Percentiles rank a stretch among this genome's conserved stretches.
These are phyloP conservation scores for Medauroidea extradentata DNA, from an alignment of 1,140 invertebrate species.

Conservation along the genomic window DNA sequence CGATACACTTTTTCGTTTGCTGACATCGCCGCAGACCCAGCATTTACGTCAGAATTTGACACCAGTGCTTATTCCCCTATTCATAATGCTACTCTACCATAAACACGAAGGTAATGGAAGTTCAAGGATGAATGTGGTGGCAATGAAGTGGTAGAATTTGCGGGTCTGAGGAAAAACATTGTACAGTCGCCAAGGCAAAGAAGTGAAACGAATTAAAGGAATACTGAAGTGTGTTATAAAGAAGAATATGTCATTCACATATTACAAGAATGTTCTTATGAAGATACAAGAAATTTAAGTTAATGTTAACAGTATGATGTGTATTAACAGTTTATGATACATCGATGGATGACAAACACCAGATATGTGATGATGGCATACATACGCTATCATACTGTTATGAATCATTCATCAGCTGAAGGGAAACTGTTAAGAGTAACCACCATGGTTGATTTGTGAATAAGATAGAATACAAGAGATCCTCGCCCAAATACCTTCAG, in stretches of 20 bases:
- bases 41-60: conserved; percentile 24
- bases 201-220: neutral
- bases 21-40: conserved; percentile 36
- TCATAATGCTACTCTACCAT: neutral
- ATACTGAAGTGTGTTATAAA: neutral
- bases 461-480: too few species aligned
- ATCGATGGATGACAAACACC: conserved; percentile 8
- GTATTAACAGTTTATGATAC: neutral
- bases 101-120: conserved; percentile 48
- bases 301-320: neutral
- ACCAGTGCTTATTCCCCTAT: conserved; percentile 16
- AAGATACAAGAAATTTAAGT: neutral
- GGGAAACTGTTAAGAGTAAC: too few species aligned
- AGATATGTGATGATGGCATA: neutral
- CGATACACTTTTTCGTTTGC: conserved; percentile 40
- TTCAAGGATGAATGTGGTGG: conserved; percentile 48
- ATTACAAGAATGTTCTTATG: neutral
- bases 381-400: conserved; percentile 14
- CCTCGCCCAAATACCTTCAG: too few species aligned
- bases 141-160: conserved; percentile 39
- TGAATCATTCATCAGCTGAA: neutral
- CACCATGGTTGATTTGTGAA: too few species aligned
- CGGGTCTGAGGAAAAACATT: conserved; percentile 43
- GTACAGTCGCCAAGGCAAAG: conserved; percentile 23
- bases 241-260: neutral